Base-by-base conservation (phyloP, 1,140 invertebrate species). In the Eurosta solidaginis region DNA sequence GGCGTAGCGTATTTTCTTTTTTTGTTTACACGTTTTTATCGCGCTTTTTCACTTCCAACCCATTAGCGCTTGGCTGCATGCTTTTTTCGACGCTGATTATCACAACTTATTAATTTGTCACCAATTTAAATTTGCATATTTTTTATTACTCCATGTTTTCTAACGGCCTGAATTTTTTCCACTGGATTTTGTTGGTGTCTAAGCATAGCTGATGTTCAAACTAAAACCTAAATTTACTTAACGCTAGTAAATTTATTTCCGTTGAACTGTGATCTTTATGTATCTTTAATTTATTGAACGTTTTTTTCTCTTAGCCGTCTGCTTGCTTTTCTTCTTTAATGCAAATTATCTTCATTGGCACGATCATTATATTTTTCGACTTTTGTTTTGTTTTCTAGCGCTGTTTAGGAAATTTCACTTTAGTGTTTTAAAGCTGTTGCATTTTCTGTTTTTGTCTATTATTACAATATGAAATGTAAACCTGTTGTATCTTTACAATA, bases 61-160 rank as follows among this genome's bases (percentile, higher is more conserved):
- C 29, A 7, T 40, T n/a, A n/a, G 33, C 40, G 6, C 9, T 40
- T 68, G n/a, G 7, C 4, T 1, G n/a, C 4, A 17, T 22, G 10
- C n/a, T 22, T 68, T 40, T 20, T 10, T 7, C 6, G 33, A 17
- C 59, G 40, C 17, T 10, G 59, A 27, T 68, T 68, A 68, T 68
- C 59, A 68, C 59, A 68, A 68, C 40, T 68, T 68, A 68, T 68
- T 68, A 68, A 68, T 68, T 68, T 68, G 59, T 68, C 59, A 42
- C 59, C 40, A 68, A 68, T 68, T 68, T 40, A 20, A 36, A 68
- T 68, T 68, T 68, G 36, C 33, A 68, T 42, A 29, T 40, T 68
- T 68, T 54, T 42, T 68, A n/a, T n/a, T n/a, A n/a, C n/a, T 42
- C n/a, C n/a, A 22, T 12, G 6, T 20, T 20, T 40, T 20, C 40